phyloP scores from a whole-genome alignment of 1,140 invertebrate genomes.

The Neodiprion lecontei region DNA sequence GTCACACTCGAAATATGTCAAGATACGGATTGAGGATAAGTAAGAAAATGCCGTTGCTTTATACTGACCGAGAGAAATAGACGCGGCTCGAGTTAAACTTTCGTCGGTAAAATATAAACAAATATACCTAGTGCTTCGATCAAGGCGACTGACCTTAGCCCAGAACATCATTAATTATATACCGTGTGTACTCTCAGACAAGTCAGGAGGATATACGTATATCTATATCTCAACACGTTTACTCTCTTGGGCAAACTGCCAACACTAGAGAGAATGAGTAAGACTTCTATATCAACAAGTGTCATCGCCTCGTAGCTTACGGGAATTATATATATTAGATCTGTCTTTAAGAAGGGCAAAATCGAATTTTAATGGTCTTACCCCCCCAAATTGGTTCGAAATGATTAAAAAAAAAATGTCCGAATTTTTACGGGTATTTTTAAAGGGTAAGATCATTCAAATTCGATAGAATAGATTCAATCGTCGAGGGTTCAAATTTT shows the following conservation, averaged over 20 bases:
- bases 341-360: too few species aligned
- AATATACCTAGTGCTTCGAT: background rate
- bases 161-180: background rate
- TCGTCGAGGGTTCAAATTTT: too few species aligned
- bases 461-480: too few species aligned
- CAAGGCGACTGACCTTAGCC: background rate
- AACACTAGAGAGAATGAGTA: background rate
- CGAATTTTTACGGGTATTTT: too few species aligned
- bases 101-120: background rate
- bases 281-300: background rate
- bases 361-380: too few species aligned
- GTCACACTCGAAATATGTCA: too few species aligned
- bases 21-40: too few species aligned
- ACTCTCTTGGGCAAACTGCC: slow-evolving; percentile 38
- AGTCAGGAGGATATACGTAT: background rate
- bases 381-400: too few species aligned
- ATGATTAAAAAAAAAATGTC: too few species aligned
- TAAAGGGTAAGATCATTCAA: too few species aligned
- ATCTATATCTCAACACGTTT: slow-evolving; percentile 41
- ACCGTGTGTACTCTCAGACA: background rate
- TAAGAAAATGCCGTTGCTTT: too few species aligned
- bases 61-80: slow-evolving; percentile 11
- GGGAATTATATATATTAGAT: background rate
- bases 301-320: background rate
- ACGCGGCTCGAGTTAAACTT: slow-evolving; percentile 27